Base-by-base conservation (phyloP, 2,797 vertebrate genomes). In the Rhynchonycteris naso region DNA sequence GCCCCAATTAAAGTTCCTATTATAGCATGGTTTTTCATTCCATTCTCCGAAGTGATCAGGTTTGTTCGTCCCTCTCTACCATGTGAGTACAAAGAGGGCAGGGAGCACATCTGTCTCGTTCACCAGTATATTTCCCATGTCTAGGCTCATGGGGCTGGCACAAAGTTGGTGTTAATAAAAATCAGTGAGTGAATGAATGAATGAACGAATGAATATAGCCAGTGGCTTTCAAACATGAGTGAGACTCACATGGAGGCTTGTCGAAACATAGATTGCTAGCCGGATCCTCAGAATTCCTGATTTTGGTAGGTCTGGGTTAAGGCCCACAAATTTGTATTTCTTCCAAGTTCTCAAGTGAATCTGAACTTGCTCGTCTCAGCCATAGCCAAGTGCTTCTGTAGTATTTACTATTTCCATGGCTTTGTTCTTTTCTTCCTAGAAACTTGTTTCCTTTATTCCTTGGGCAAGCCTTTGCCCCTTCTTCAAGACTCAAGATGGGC, bases 221-320 rank as follows among this genome's bases (percentile, higher is more conserved):
- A 58, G 66, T 54, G 30, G 7, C 81, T 84, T 47, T 93, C 68
- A 94, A 71, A 81, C 58, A 88, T 93, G 59, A 91, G 58, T 22
- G 7, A 66, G 83, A 75, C 65, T 88, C 26, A 33, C 26, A 28
- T 52, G 35, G 30, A 84, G 24, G 4, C 47, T 85, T 91, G 33
- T 66, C 68, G n/a, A 88, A 66, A 83, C 65, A 47, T 24, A 71
- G 14, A 56, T 68, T 43, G 26, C n/a, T 75, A 35, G 22, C 7
- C 26, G 18, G 33, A 28, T 11, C n/a, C 28, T 30, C 28, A 65
- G 68, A 28, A 21, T 56, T 68, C 18, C 63, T 68, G n/a, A 68
- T 74, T 75, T 75, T 93, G 50, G 61, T 54, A 83, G 56, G 12
- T 66, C 22, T 69, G 21, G 50, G 30, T 12, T 33, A 10, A 81